A percentile compares a stretch with the other conserved stretches of the same genome.
These are phyloP conservation scores for Melipona bicolor DNA, from an alignment of 2,888 invertebrate species.

Conservation along the genomic window DNA sequence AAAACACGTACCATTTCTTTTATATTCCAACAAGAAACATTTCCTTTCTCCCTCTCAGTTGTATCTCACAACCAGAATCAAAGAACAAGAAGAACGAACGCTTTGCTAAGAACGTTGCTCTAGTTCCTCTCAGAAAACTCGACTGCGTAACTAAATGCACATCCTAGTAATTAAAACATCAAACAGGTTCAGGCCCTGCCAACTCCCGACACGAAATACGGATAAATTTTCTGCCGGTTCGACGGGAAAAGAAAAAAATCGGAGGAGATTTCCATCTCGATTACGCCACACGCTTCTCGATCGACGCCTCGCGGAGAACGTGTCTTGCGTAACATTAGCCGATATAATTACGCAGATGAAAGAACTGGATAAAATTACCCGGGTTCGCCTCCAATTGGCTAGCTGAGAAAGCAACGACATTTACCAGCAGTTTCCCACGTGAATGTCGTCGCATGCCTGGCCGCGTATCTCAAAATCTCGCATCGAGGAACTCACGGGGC, in stretches of 20 bases:
- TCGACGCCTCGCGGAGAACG: not conserved
- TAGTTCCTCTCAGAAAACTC: not conserved
- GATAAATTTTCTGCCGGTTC: not conserved
- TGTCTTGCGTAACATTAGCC: conserved; percentile 35
- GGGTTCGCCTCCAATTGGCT: conserved; percentile 46
- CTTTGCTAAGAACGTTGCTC: not conserved
- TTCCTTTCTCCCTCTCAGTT: not conserved
- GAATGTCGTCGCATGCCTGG: not conserved
- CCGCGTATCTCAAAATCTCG: not conserved
- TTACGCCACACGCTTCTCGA: not conserved
- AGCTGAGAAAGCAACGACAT: conserved; percentile 52
- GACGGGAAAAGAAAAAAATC: too few species aligned
- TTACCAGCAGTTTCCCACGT: conserved; percentile 25
- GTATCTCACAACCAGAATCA: not conserved
- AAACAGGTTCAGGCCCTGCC: too few species aligned
- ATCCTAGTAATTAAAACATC: not conserved
- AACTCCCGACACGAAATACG: not conserved
- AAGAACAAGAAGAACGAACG: too few species aligned
- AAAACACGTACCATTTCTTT: not conserved
- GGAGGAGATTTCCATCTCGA: not conserved
- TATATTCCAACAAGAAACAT: not conserved
- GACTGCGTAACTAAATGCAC: too few species aligned
- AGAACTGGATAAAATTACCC: conserved; percentile 34
- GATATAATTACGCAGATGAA: conserved; percentile 50
- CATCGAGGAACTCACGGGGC: not conserved